Conservation (phyloP, 1,140 invertebrate species). For the Copidosoma floridanum region DNA sequence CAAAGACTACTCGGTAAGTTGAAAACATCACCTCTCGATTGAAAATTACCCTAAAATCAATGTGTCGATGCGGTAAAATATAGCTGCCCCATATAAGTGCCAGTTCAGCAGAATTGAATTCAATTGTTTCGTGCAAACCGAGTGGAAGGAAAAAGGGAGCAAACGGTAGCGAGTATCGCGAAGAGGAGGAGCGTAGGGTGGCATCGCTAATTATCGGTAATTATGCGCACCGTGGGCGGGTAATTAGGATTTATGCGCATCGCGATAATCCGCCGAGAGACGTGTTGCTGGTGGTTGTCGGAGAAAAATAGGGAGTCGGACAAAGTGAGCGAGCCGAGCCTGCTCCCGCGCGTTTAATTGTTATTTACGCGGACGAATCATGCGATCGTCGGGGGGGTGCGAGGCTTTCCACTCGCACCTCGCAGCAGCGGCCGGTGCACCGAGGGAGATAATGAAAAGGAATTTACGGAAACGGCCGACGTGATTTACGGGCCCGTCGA, state of each 20-base stretch:
- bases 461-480: constrained; percentile 25
- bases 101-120: too few relatives aligned
- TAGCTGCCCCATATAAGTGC: too few relatives aligned
- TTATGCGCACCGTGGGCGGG: constrained; percentile 43
- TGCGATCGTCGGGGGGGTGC: constrained; percentile 35
- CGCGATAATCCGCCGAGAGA: constrained; percentile 45
- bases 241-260: constrained; percentile 50
- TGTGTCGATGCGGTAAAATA: too few relatives aligned
- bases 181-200: not conserved
- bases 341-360: constrained; percentile 49
- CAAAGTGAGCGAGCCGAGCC: constrained; percentile 33
- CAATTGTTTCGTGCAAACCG: constrained; percentile 5
- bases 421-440: not conserved
- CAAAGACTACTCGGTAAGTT: constrained; percentile 15
- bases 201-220: constrained; percentile 45
- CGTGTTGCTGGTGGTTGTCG: constrained; percentile 26
- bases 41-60: too few relatives aligned
- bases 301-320: constrained; percentile 11
- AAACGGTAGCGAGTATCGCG: not conserved
- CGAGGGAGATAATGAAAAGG: constrained; percentile 30
- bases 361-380: constrained; percentile 50
- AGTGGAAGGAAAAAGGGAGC: not conserved
- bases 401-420: too few relatives aligned
- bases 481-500: constrained; percentile 14
- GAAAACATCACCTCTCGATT: too few relatives aligned